A percentile compares a stretch with the other conserved stretches of the same genome.
Evolutionary conservation across 2,113 vertebrate genomes (phyloP).

Genomic region (Lipotes vexillifer): DNA sequence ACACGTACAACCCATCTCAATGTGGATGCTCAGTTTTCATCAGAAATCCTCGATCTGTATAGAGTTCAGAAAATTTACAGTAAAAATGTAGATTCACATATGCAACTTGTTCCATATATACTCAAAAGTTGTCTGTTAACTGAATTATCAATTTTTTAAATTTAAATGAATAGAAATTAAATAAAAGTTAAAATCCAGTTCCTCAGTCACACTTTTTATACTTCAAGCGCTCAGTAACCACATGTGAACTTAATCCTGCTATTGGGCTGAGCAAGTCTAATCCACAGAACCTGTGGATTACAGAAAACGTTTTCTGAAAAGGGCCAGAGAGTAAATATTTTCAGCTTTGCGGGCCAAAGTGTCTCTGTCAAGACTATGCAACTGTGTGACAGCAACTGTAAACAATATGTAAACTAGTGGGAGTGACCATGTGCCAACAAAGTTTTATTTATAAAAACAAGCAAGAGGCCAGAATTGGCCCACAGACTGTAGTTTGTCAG

Average conservation of each 20-base stretch:
- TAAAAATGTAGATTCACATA: background rate
- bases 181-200: background rate
- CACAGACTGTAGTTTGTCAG: background rate
- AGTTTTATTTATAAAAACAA: slow-evolving; percentile 7
- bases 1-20: background rate
- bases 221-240: background rate
- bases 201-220: background rate
- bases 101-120: background rate
- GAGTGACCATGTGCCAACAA: background rate
- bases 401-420: background rate
- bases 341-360: background rate
- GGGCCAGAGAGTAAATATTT: background rate
- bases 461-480: background rate
- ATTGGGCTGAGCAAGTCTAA: background rate
- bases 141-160: no score
- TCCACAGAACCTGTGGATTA: background rate
- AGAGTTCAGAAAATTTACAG: background rate
- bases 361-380: background rate
- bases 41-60: background rate
- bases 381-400: background rate
- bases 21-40: background rate
- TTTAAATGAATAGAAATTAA: background rate
- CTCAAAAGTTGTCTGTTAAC: background rate
- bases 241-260: background rate
- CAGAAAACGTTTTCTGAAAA: background rate